These are phyloP conservation scores for Eupithecia vulgata DNA, from an alignment of 2,888 invertebrate species.

Conservation along the genomic window DNA sequence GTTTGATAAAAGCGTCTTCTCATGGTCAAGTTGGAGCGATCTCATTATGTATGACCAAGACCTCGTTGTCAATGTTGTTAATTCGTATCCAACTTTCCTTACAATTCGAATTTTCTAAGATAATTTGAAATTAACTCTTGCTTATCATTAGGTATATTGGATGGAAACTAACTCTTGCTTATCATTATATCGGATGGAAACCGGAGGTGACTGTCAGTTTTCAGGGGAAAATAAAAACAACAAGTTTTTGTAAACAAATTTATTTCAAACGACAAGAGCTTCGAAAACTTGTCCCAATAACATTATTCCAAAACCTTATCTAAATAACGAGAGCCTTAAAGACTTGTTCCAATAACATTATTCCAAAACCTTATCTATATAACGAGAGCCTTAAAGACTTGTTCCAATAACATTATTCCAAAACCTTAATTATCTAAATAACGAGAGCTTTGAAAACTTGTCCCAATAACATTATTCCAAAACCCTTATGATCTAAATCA, in stretches of 20 bases:
- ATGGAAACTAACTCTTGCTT: too few species aligned
- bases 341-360: too few species aligned
- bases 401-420: too few species aligned
- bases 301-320: not conserved
- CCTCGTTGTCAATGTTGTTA: slow-evolving; percentile 19
- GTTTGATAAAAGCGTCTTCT: too few species aligned
- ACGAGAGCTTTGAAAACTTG: not conserved
- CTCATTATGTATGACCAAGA: slow-evolving; percentile 38
- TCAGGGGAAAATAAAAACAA: not conserved
- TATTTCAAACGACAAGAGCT: not conserved
- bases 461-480: not conserved
- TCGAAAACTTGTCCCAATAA: slow-evolving; percentile 1
- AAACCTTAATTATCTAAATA: too few species aligned
- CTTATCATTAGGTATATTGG: too few species aligned
- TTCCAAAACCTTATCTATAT: too few species aligned
- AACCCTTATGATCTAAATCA: too few species aligned
- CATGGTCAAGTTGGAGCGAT: slow-evolving; percentile 39
- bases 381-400: too few species aligned
- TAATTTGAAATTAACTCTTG: too few species aligned
- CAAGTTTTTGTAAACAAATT: not conserved
- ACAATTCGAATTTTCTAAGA: not conserved
- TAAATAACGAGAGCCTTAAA: too few species aligned
- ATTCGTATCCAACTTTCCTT: not conserved
- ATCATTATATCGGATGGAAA: not conserved
- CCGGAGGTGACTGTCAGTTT: not conserved